Evolutionary conservation across 2,797 vertebrate genomes (phyloP).

Genomic region (Poeciliopsis infans): DNA sequence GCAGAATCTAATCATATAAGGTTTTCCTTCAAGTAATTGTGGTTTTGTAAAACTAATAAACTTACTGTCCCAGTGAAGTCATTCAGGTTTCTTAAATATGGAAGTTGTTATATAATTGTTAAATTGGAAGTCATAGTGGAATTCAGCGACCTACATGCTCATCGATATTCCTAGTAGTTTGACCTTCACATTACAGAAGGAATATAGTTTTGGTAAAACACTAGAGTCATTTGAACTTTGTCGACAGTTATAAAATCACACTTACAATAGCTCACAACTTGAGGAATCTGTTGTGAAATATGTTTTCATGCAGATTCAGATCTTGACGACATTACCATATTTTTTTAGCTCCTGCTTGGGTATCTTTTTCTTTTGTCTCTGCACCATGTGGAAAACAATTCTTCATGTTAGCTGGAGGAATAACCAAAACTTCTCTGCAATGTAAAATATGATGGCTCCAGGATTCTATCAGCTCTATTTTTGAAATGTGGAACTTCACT

Average conservation of each 20-base stretch:
- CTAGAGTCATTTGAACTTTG: background rate
- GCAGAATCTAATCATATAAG: background rate
- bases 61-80: background rate
- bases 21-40: background rate
- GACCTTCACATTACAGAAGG: background rate
- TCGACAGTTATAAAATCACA: background rate
- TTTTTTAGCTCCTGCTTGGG: slow-evolving; percentile 18
- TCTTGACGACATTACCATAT: background rate
- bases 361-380: slow-evolving; percentile 4
- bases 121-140: background rate
- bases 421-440: slow-evolving; percentile 28
- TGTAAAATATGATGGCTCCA: slow-evolving; percentile 19
- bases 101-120: background rate
- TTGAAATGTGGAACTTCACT: slow-evolving; percentile 59
- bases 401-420: slow-evolving; percentile 1
- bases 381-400: background rate
- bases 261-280: background rate
- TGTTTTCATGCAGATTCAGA: background rate
- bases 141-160: background rate
- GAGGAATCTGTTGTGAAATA: background rate
- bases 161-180: background rate
- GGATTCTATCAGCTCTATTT: slow-evolving; percentile 48
- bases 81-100: background rate
- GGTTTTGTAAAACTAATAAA: background rate
- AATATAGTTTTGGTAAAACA: background rate